Percentiles rank a stretch among this genome's conserved stretches.
These are phyloP conservation scores for Lordiphosa fenestrarum DNA, from an alignment of 2,888 invertebrate species.

Conservation along the genomic window DNA sequence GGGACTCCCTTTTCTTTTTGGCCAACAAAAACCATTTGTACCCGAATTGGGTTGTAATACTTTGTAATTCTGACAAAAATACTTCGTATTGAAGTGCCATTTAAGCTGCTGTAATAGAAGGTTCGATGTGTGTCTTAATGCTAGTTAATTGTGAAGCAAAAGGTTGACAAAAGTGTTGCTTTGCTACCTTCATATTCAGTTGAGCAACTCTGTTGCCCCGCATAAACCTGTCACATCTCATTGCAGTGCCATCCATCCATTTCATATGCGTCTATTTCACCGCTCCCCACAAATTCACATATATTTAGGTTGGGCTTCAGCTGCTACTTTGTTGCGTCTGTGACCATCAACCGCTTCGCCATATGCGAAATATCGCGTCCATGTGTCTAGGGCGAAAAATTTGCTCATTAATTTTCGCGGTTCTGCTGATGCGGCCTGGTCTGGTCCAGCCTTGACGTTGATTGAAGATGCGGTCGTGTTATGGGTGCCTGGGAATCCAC, in stretches of 20 bases:
- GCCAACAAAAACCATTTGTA: too few species aligned
- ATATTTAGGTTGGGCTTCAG: conserved; percentile 11
- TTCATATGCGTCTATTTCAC: conserved; percentile 24
- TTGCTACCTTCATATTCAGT: background rate
- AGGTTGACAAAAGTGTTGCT: too few species aligned
- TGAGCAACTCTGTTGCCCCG: conserved; percentile 11
- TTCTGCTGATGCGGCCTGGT: conserved; percentile 1
- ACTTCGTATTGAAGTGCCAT: too few species aligned
- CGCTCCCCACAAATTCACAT: conserved; percentile 6
- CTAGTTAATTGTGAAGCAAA: too few species aligned
- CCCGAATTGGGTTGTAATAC: too few species aligned
- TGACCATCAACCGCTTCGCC: conserved; percentile 36
- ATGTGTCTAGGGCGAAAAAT: conserved; percentile 56
- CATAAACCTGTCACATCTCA: conserved; percentile 38
- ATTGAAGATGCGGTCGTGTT: conserved; percentile 69
- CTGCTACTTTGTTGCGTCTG: conserved; percentile 45
- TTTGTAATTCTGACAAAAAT: too few species aligned
- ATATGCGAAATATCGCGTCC: conserved; percentile 8
- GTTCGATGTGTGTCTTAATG: too few species aligned
- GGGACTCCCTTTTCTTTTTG: too few species aligned
- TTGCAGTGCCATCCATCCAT: conserved; percentile 24
- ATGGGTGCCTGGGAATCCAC: conserved; percentile 58
- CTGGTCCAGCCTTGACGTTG: conserved; percentile 52
- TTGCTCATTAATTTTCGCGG: conserved; percentile 69
- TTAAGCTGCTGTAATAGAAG: too few species aligned